These are phyloP conservation scores for Limnothrissa miodon DNA, from an alignment of 2,113 vertebrate genomes.

Conservation along the genomic window DNA sequence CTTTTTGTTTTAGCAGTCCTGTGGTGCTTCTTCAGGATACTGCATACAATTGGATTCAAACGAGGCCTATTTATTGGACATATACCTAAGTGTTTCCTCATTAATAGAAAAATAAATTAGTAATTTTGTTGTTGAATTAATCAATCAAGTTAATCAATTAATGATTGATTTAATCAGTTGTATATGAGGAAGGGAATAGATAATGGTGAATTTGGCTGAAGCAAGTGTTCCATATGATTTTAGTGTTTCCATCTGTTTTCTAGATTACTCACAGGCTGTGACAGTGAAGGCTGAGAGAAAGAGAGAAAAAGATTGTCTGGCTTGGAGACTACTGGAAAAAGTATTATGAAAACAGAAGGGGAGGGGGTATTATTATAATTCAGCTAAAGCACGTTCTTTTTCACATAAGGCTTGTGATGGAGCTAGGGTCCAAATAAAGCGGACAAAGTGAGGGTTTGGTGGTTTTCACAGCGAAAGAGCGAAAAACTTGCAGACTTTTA, in stretches of 20 bases:
- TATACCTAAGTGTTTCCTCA: neutral
- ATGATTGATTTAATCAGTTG: neutral
- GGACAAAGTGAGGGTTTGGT: slow-evolving; percentile 37
- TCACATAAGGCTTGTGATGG: neutral
- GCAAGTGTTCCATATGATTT: slow-evolving; percentile 66
- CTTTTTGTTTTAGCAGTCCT: neutral
- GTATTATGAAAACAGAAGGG: slow-evolving; percentile 40
- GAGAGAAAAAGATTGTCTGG: slow-evolving; percentile 48
- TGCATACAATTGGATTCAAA: neutral
- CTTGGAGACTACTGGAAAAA: slow-evolving; percentile 50
- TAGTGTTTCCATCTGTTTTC: slow-evolving; percentile 70
- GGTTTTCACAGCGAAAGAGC: slow-evolving; percentile 12
- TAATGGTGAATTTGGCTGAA: slow-evolving; percentile 48
- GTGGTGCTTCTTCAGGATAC: neutral
- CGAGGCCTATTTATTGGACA: neutral
- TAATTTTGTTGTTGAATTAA: neutral
- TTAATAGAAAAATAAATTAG: neutral
- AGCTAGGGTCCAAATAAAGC: slow-evolving; percentile 36
- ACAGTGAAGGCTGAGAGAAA: slow-evolving; percentile 47
- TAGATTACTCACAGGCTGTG: slow-evolving; percentile 62
- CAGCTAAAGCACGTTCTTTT: slow-evolving; percentile 35
- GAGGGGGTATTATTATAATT: slow-evolving; percentile 45
- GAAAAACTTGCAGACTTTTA: slow-evolving; percentile 24
- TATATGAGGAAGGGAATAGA: slow-evolving; percentile 41
- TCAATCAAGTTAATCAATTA: neutral